Evolutionary conservation across 1,140 invertebrate genomes (phyloP), one percentile per base, ranked within the genome.

Genomic region (Ruditapes philippinarum): DNA sequence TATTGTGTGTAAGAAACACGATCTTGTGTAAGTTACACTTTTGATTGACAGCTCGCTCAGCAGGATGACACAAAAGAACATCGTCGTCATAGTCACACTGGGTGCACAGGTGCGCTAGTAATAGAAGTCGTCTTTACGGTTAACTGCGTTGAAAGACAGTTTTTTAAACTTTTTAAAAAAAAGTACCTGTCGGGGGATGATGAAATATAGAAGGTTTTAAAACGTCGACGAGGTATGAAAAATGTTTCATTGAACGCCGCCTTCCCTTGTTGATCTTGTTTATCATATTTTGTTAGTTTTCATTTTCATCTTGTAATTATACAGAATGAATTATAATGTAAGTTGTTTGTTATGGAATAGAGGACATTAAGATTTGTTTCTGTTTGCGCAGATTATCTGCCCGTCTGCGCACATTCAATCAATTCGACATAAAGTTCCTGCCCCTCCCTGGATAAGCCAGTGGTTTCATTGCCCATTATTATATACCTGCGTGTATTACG

Each of bases 91-190:
- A 49, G 74, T 78, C 74, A 78, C 74, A 78, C 31, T 33, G 49
- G 54, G 74, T 33, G 74, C 45, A 78, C 74, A 78, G 74, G 74
- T 78, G 74, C n/a, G 74, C 74, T 31, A 31, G 74, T 78, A 78
- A 78, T 78, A 33, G n/a, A 31, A 78, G 42, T 54, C 74, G 3
- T 11, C n/a, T 76, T 9, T 33, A 45, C 42, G 42, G 73, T 76
- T 49, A 17, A 31, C 12, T 51, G 73, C 5, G 11, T 76, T 51
- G 49, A 2, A 33, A 51, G 33, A 51, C 49, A 70, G 11, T 4
- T 22, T 38, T 70, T 11, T 12, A 70, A 25, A 36, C 19, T 2
- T 70, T 70, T 28, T 12, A 70, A 70, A n/a, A n/a, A n/a, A n/a
- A 38, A 31, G 65, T 70, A 38, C 65, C 9, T 40, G 65, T 17